Percentiles rank a stretch among this genome's conserved stretches.
Evolutionary conservation across 2,888 invertebrate species (phyloP).

Genomic region (Ischnus inquisitorius): DNA sequence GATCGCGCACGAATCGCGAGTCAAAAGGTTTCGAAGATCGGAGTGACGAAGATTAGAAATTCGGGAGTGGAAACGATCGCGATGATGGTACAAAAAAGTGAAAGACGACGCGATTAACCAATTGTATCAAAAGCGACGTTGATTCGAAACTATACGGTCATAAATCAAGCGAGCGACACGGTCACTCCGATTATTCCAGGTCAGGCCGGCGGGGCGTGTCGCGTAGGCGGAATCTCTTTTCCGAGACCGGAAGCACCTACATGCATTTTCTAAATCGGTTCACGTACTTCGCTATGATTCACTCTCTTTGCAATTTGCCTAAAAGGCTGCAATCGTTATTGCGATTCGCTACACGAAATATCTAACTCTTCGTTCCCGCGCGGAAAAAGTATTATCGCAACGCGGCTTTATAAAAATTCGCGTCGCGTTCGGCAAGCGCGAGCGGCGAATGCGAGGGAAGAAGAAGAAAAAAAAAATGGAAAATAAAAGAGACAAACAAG

Average conservation of each 20-base stretch:
- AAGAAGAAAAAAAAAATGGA: background rate
- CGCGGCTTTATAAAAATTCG: conserved; percentile 31
- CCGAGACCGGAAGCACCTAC: conserved; percentile 54
- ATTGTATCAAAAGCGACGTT: background rate
- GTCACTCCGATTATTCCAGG: conserved; percentile 26
- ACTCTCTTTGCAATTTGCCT: conserved; percentile 20
- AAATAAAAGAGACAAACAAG: conserved; percentile 41
- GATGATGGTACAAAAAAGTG: background rate
- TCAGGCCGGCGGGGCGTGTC: conserved; percentile 19
- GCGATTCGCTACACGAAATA: background rate
- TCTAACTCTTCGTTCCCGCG: background rate
- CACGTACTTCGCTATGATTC: conserved; percentile 9
- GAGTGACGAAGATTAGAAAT: background rate
- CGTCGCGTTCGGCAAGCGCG: conserved; percentile 13
- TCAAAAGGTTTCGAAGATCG: background rate
- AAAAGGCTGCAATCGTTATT: background rate
- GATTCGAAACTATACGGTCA: background rate
- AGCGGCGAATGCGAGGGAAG: conserved; percentile 5
- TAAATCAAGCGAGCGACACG: background rate
- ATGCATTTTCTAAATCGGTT: conserved; percentile 34
- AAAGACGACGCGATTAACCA: background rate
- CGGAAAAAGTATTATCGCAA: conserved; percentile 2
- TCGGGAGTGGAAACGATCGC: background rate
- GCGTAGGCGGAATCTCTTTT: conserved; percentile 40
- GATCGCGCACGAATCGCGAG: background rate